Base-by-base conservation (phyloP, 2,113 vertebrate species). In the Seriola aureovittata region DNA sequence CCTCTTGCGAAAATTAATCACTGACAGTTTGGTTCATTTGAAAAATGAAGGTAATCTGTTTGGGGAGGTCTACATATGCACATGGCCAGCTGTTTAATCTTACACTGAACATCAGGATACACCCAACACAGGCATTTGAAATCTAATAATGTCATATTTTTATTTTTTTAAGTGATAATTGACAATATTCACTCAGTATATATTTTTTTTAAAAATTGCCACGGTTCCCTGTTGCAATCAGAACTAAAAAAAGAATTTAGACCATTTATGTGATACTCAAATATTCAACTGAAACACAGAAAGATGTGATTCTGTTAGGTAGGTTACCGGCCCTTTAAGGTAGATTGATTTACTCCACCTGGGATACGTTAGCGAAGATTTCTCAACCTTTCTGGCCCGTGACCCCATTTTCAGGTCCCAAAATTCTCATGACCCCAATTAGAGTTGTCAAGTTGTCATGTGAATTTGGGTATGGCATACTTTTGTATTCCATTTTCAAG, bases 391-490 rank as follows among this genome's bases (percentile, higher is more conserved):
- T 62, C 64, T 68, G 77, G 60, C 48, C 71, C 4, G 5, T 77
- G 85, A 84, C 74, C 80, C 57, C 52, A 5, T 82, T 80, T 70
- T 81, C 21, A 73, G 59, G 55, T 85, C 84, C 75, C 10, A 42
- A 84, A 85, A 88, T 86, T 82, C 65, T 72, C 68, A 13, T 68
- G 67, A 85, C 88, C 69, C 60, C 62, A 75, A 75, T 84, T 80
- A 74, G 36, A 76, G 21, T 48, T 44, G 75, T 87, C 64, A 80
- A 52, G 58, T 44, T 40, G 82, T 83, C 68, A 65, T 25, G 74
- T 36, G 58, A 57, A 46, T 78, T 57, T 66, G 32, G 58, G 17
- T 21, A 5, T 55, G 79, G 75, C 72, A 86, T 3, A 78, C 55
- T 82, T 79, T 50, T 19, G 4, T 34, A 0, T 60, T 77, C 59